These are phyloP conservation scores for Andrena fulva DNA, from an alignment of 2,888 invertebrate species.

Conservation along the genomic window DNA sequence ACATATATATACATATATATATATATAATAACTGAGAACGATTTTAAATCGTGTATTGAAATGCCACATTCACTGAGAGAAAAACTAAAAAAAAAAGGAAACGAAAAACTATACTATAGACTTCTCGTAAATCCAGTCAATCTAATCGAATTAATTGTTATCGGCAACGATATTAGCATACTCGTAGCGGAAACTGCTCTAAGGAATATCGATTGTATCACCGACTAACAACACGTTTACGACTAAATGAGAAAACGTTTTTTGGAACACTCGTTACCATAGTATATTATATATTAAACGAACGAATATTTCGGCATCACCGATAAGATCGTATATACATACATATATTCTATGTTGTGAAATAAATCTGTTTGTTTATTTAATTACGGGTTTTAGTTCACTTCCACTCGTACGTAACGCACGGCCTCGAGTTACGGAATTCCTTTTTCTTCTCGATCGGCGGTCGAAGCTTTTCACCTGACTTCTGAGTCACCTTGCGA, in stretches of 20 bases:
- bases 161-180: constrained; percentile 59
- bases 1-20: constrained; percentile 8
- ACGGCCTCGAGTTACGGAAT: constrained; percentile 24
- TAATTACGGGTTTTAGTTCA: constrained; percentile 70
- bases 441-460: constrained; percentile 15
- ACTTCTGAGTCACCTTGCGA: constrained; percentile 31
- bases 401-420: constrained; percentile 66
- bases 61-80: constrained; percentile 49
- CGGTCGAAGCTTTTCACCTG: constrained; percentile 19
- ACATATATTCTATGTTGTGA: constrained; percentile 71
- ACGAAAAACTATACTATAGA: constrained; percentile 42
- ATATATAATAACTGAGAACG: constrained; percentile 48
- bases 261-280: constrained; percentile 49
- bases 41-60: constrained; percentile 58
- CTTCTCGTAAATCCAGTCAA: constrained; percentile 49
- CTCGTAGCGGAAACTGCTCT: constrained; percentile 58
- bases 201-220: constrained; percentile 60
- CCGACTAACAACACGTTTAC: constrained; percentile 49
- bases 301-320: constrained; percentile 81
- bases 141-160: constrained; percentile 64
- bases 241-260: constrained; percentile 21
- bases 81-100: constrained; percentile 9
- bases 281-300: constrained; percentile 56
- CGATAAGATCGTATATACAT: constrained; percentile 68
- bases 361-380: constrained; percentile 77